Evolutionary conservation across 2,113 vertebrate species (phyloP).

Genomic region (Upupa epops): DNA sequence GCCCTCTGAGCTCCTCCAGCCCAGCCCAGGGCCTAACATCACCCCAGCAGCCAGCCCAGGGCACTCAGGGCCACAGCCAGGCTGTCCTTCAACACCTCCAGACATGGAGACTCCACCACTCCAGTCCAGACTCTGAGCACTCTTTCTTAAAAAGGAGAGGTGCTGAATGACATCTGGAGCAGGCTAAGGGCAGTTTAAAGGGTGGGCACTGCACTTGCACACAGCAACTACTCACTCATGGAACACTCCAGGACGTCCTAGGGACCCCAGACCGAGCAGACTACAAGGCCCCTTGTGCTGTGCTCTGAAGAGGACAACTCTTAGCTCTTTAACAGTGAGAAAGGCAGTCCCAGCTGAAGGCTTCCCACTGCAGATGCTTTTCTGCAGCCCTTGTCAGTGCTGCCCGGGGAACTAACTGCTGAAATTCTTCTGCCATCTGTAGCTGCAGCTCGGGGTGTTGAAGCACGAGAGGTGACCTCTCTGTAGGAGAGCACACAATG

Average conservation of each 20-base stretch:
- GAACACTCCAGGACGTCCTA: neutral
- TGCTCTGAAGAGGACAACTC: neutral
- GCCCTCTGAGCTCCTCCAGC: too few relatives aligned
- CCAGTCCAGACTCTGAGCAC: too few relatives aligned
- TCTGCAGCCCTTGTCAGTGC: neutral
- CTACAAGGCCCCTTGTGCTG: accelerated
- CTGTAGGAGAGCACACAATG: neutral
- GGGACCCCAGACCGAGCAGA: neutral
- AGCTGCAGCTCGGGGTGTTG: neutral
- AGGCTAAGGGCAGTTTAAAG: neutral
- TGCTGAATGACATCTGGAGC: neutral
- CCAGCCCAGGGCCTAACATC: too few relatives aligned
- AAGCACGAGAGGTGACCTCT: neutral
- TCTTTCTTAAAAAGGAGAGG: neutral
- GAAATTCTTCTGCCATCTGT: neutral
- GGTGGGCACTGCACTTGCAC: neutral
- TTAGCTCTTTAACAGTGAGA: neutral
- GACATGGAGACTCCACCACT: too few relatives aligned
- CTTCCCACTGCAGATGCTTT: neutral
- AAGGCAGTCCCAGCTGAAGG: neutral
- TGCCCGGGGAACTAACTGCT: neutral
- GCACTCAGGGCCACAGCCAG: too few relatives aligned
- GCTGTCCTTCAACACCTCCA: too few relatives aligned
- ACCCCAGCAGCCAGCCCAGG: too few relatives aligned
- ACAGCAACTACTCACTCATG: neutral